Conservation (phyloP, 2,113 vertebrate genomes). For the Prochilodus magdalenae region DNA sequence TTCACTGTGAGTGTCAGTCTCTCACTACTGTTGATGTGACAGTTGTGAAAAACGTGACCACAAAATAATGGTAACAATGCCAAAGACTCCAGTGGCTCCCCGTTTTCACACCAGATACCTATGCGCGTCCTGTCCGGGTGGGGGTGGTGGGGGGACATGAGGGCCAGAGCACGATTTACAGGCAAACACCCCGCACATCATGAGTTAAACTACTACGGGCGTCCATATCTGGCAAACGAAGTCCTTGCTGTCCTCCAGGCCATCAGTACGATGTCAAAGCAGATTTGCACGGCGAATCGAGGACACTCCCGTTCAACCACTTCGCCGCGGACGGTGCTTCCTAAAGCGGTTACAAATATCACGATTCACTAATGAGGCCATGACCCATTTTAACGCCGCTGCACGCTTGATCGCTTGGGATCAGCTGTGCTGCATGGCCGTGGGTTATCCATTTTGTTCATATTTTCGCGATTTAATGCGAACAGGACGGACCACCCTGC, state of each 20-base stretch:
- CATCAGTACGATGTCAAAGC: neutral
- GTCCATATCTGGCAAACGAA: neutral
- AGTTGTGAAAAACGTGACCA: neutral
- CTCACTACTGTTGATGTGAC: neutral
- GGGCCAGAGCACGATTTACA: neutral
- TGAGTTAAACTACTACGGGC: neutral
- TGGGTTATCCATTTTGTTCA: neutral
- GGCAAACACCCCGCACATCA: neutral
- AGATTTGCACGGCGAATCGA: neutral
- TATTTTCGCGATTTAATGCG: neutral
- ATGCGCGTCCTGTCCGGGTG: neutral
- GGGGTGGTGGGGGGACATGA: neutral
- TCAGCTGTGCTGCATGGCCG: neutral
- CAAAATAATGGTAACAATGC: neutral
- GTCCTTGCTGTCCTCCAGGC: no score
- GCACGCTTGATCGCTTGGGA: neutral
- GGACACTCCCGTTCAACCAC: neutral
- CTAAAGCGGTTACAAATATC: conserved; percentile 21
- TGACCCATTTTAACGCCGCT: conserved; percentile 1
- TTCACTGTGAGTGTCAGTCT: neutral
- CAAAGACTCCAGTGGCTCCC: neutral
- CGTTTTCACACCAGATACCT: neutral
- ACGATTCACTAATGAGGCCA: conserved; percentile 22
- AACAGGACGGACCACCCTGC: neutral
- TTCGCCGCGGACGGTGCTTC: neutral